phyloP scores from a whole-genome alignment of 2,113 vertebrate genomes.

The Phrynocephalus versicolor region DNA sequence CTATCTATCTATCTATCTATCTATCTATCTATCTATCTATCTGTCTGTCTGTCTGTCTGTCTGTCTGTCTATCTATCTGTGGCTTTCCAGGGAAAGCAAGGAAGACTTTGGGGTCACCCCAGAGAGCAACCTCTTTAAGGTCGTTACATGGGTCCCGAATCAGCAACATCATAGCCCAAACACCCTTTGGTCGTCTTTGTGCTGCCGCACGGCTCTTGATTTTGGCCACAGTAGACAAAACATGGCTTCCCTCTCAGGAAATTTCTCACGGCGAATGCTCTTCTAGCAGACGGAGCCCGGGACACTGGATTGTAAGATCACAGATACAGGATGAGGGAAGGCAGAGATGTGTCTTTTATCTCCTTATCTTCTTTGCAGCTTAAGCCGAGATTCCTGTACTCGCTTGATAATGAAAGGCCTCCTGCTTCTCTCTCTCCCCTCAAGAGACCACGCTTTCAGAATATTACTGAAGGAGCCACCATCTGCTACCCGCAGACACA shows the following conservation, averaged over 20 bases:
- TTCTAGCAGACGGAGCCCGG: not conserved
- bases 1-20: too few species aligned
- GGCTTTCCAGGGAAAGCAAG: not conserved
- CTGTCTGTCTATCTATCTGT: too few species aligned
- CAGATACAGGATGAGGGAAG: slow-evolving; percentile 19
- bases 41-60: too few species aligned
- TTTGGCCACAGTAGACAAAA: too few species aligned
- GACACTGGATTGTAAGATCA: not conserved
- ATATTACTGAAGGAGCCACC: slow-evolving; percentile 39
- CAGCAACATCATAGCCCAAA: too few species aligned
- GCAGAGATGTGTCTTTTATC: slow-evolving; percentile 9
- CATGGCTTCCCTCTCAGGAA: too few species aligned
- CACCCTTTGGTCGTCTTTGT: too few species aligned
- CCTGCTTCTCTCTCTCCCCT: slow-evolving; percentile 16
- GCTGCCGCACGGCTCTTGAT: too few species aligned
- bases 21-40: too few species aligned
- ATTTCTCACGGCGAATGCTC: not conserved
- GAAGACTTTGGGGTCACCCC: too few species aligned
- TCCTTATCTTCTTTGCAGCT: slow-evolving; percentile 55
- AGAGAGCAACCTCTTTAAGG: too few species aligned
- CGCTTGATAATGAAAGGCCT: slow-evolving; percentile 43
- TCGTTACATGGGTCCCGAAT: too few species aligned
- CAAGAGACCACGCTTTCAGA: not conserved
- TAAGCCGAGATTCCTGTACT: slow-evolving; percentile 41
- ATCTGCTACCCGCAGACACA: slow-evolving; percentile 41